Percentiles rank a stretch among this genome's conserved stretches.
These are phyloP conservation scores for Oikopleura dioica DNA, from an alignment of 23 tunicate species.

Conservation along the genomic window DNA sequence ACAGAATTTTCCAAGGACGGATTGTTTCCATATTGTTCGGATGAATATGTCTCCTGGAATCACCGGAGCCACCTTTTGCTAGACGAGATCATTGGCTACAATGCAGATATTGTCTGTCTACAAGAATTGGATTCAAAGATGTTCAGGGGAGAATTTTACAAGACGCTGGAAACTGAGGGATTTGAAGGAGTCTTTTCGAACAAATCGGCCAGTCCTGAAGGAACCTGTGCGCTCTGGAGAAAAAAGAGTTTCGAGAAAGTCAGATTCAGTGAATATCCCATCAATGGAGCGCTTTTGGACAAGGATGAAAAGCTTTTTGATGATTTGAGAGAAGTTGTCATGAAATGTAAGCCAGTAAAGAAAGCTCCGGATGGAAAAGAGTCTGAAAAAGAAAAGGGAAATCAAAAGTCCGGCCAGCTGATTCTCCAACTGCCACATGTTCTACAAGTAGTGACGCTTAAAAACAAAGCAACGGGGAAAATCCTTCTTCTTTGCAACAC, in stretches of 20 bases:
- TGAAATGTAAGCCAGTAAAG: not conserved
- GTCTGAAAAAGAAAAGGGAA: not conserved
- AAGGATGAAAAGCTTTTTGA: not conserved
- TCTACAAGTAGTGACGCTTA: not conserved
- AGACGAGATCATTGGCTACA: slow-evolving; percentile 65
- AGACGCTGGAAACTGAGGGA: not conserved
- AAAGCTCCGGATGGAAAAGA: not conserved
- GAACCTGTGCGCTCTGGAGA: not conserved
- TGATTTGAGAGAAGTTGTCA: not conserved
- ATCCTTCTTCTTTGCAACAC: slow-evolving; percentile 39
- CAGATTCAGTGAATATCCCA: not conserved
- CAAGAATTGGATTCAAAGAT: slow-evolving; percentile 49
- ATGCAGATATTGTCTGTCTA: slow-evolving; percentile 52
- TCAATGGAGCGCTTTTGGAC: not conserved
- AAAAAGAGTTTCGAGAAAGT: not conserved
- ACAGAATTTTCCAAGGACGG: slow-evolving; percentile 31
- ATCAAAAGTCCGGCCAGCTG: not conserved
- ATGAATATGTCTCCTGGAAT: slow-evolving; percentile 20
- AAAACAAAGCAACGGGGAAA: not conserved
- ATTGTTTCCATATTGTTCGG: slow-evolving; percentile 65
- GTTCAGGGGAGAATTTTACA: not conserved
- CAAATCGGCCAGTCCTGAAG: slow-evolving; percentile 7
- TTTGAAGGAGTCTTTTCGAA: not conserved
- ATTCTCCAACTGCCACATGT: not conserved
- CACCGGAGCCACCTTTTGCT: slow-evolving; percentile 44